Evolutionary conservation across 2,888 invertebrate species (phyloP).

Genomic region (Celastrina argiolus): DNA sequence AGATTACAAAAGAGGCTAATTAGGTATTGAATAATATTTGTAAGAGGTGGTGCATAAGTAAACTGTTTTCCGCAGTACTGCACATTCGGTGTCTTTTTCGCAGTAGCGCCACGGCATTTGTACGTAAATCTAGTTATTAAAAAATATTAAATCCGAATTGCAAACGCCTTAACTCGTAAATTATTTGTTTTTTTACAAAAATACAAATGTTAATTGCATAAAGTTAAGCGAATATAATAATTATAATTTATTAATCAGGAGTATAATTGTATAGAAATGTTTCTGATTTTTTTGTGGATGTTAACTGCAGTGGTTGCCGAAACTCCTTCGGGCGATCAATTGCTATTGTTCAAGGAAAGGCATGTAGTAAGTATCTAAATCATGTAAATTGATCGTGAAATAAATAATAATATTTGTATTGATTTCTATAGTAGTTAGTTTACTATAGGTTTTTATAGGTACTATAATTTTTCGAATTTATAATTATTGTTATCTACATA

Average conservation of each 20-base stretch:
- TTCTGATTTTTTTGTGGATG: neutral
- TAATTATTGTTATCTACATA: too few relatives aligned
- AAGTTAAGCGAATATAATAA: too few relatives aligned
- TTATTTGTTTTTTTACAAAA: neutral
- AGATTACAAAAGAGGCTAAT: constrained; percentile 13
- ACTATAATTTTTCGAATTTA: too few relatives aligned
- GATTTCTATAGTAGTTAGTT: too few relatives aligned
- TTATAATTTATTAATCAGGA: too few relatives aligned
- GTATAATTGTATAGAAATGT: neutral
- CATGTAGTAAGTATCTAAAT: constrained; percentile 1
- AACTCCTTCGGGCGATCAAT: neutral
- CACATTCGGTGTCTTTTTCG: constrained; percentile 8
- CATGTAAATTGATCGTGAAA: too few relatives aligned
- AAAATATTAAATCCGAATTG: neutral
- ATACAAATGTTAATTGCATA: neutral
- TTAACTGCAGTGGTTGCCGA: neutral
- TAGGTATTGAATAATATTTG: constrained; percentile 1
- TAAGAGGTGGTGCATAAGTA: constrained; percentile 9
- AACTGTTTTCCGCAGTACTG: constrained; percentile 5
- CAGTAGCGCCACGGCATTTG: constrained; percentile 7
- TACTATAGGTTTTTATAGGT: too few relatives aligned
- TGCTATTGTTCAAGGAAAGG: neutral
- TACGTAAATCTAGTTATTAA: neutral
- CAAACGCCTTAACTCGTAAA: neutral
- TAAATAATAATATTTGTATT: too few relatives aligned